Evolutionary conservation across 2,113 vertebrate genomes (phyloP).

Genomic region (Cebidichthys violaceus): DNA sequence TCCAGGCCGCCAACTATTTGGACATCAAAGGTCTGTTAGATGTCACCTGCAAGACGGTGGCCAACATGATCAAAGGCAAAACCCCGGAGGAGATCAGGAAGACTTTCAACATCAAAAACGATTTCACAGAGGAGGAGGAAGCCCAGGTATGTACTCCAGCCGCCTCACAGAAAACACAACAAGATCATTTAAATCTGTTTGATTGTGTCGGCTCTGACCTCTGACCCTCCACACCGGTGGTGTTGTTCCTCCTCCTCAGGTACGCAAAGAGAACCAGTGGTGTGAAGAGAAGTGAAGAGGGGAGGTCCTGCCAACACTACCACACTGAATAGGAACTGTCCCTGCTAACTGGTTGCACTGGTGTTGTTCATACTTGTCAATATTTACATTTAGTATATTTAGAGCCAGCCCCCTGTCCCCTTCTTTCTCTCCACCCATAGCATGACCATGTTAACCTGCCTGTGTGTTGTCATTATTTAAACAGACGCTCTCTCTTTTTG

Average conservation of each 20-base stretch:
- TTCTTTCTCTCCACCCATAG: slow-evolving; percentile 80
- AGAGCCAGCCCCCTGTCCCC: slow-evolving; percentile 71
- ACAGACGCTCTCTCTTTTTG: slow-evolving; percentile 62
- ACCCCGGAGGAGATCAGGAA: slow-evolving; percentile 99
- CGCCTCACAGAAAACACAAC: no score
- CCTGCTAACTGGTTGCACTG: slow-evolving; percentile 96
- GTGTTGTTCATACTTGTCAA: slow-evolving; percentile 98
- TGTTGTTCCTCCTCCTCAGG: slow-evolving; percentile 80
- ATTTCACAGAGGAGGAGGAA: slow-evolving; percentile 99
- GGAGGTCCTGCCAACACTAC: slow-evolving; percentile 84
- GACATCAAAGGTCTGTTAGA: slow-evolving; percentile 99
- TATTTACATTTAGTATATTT: slow-evolving; percentile 89
- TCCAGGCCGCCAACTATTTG: slow-evolving; percentile 98
- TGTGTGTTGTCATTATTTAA: slow-evolving; percentile 81
- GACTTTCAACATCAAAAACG: slow-evolving; percentile 99
- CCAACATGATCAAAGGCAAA: slow-evolving; percentile 99
- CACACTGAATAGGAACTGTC: slow-evolving; percentile 90
- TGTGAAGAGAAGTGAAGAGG: slow-evolving; percentile 97
- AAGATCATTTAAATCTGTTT: no score
- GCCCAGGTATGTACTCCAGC: slow-evolving; percentile 88
- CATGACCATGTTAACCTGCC: slow-evolving; percentile 88
- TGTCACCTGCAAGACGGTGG: slow-evolving; percentile 99
- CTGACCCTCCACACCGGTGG: no score
- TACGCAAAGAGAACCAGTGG: slow-evolving; percentile 99
- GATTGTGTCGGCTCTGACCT: no score